Conservation (phyloP, 2,888 invertebrate genomes). For the Harmothoe impar region DNA sequence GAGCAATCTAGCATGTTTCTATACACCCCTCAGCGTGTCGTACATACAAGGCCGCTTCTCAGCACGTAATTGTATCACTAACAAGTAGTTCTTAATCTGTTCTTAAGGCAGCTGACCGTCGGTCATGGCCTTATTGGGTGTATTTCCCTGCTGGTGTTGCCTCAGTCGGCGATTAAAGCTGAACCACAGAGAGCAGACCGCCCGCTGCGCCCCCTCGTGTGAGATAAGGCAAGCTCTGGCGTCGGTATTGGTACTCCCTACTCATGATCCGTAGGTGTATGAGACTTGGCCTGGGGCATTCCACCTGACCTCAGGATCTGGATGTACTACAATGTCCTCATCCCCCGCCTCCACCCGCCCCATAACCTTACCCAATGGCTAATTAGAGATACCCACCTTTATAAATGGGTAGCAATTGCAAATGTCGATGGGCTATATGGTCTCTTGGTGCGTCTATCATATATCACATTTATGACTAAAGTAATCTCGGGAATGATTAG, state of each 20-base stretch:
- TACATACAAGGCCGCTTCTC: not conserved
- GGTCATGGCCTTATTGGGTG: not conserved
- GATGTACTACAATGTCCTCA: too few relatives aligned
- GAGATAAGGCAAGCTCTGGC: conserved; percentile 4
- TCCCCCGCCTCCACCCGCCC: too few relatives aligned
- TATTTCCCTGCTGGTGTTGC: not conserved
- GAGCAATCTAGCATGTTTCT: conserved; percentile 23
- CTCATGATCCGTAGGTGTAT: too few relatives aligned
- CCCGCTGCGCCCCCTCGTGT: conserved; percentile 6
- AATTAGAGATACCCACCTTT: too few relatives aligned
- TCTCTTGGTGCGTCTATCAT: not conserved
- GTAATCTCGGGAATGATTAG: not conserved
- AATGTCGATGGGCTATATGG: not conserved
- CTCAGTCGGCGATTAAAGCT: not conserved
- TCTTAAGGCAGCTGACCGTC: not conserved
- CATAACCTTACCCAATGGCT: too few relatives aligned
- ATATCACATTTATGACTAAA: not conserved
- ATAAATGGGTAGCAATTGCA: too few relatives aligned
- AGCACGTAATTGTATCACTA: conserved; percentile 30
- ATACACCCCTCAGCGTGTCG: not conserved
- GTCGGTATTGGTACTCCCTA: not conserved
- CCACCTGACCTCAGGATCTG: too few relatives aligned
- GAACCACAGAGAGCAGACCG: not conserved
- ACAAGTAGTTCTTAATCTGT: not conserved
- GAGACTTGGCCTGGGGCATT: too few relatives aligned